A percentile compares a stretch with the other conserved stretches of the same genome.
phyloP scores from a whole-genome alignment of 2,888 invertebrate species.

The Drosophila pseudotakahashii region DNA sequence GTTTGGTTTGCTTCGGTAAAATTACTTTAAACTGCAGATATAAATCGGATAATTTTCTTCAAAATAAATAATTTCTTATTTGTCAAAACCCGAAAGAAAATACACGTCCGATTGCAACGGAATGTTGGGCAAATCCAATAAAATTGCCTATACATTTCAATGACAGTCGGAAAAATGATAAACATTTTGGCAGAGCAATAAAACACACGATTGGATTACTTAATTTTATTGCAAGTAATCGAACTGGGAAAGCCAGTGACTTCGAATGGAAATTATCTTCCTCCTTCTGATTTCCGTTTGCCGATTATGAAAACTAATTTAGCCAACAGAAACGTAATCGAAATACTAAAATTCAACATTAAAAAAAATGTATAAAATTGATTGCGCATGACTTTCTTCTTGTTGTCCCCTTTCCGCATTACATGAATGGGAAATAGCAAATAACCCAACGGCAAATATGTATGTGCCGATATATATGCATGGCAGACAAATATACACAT shows the following conservation, averaged over 20 bases:
- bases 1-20: neutral
- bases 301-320: constrained; percentile 18
- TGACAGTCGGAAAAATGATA: constrained; percentile 16
- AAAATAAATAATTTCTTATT: constrained; percentile 8
- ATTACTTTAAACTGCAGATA: neutral
- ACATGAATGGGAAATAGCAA: constrained; percentile 4
- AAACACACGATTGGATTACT: constrained; percentile 17
- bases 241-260: neutral
- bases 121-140: constrained; percentile 4
- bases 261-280: neutral
- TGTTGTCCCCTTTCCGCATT: neutral
- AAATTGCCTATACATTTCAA: constrained; percentile 18
- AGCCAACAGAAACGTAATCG: constrained; percentile 3
- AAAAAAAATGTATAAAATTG: neutral
- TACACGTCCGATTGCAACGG: neutral
- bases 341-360: neutral
- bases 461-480: constrained; percentile 1
- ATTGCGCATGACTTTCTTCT: neutral
- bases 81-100: constrained; percentile 1
- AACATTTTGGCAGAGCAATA: constrained; percentile 19
- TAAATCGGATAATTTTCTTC: neutral
- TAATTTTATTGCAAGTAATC: constrained; percentile 3
- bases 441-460: neutral
- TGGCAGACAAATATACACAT: constrained; percentile 48
- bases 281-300: neutral